A percentile compares a stretch with the other conserved stretches of the same genome.
Conservation (phyloP, 2,888 invertebrate genomes). For the Thyatira batis region DNA sequence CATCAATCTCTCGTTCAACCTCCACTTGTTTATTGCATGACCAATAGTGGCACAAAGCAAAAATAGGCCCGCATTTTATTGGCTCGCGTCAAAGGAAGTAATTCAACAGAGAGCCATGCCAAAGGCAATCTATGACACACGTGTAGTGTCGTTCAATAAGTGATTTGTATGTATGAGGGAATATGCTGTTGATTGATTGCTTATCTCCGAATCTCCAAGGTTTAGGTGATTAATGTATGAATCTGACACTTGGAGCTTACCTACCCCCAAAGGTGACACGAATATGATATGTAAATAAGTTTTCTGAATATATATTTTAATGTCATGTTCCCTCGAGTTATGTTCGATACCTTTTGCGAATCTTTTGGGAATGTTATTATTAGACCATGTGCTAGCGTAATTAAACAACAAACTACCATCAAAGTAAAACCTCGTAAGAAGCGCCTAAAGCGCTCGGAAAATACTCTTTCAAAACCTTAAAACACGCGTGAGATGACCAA, state of each 20-base stretch:
- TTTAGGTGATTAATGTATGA: neutral
- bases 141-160: slow-evolving; percentile 10
- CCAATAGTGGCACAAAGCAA: neutral
- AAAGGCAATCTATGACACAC: neutral
- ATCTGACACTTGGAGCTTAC: neutral
- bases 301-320: neutral
- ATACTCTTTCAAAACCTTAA: no score
- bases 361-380: no score
- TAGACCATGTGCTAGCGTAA: no score
- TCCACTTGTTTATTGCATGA: neutral
- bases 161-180: slow-evolving; percentile 38
- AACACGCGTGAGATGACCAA: no score
- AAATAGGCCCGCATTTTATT: neutral
- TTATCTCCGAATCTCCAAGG: slow-evolving; percentile 11
- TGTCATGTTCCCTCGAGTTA: no score
- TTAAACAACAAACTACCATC: no score
- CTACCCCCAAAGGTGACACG: neutral
- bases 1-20: neutral
- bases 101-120: neutral
- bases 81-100: neutral
- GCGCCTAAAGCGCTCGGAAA: no score
- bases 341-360: no score
- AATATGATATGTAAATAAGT: neutral
- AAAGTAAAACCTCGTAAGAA: no score
- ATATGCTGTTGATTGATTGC: slow-evolving; percentile 25